Base-by-base conservation (phyloP, 2,888 invertebrate genomes). In the Rhodophaea formosa region DNA sequence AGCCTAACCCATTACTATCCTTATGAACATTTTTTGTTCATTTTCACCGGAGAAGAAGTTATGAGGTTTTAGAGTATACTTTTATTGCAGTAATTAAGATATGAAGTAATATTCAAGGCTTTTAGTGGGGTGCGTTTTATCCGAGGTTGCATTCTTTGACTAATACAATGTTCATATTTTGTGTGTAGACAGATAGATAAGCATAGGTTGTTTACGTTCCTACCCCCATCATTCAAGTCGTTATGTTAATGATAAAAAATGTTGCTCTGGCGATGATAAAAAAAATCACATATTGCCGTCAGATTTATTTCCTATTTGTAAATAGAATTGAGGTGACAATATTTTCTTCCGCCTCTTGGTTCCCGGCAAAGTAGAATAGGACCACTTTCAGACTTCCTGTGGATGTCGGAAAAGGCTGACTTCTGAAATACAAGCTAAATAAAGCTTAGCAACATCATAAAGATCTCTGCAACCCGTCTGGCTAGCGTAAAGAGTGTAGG, bases 1-100 rank as follows among this genome's bases (percentile, higher is more conserved):
- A 71, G 69, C 71, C 70, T 74, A 70, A 74, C 73, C 74, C 73
- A 63, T 67, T 64, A 61, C 72, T 75, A 82, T 82, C 82, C 78
- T 77, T 82, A 82, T 80, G 75, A 80, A 79, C 74, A 78, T 82
- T 87, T 86, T 86, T 84, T 80, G 77, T 80, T 67, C 66, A 72
- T 82, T 85, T 86, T 85, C 80, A 82, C 79, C 76, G 72, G 68
- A 73, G 72, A 77, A 79, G 77, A 80, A 84, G 77, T 82, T 84
- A 86, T 86, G 82, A 82, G 85, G 77, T 81, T 86, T 78, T 79
- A 79, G 78, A 76, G 78, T 81, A 82, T 84, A 79, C 78, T 83
- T 87, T 88, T 89, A 89, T 88, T 86, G 80, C 77, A 77, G 88
- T 82, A 84, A 87, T 89, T 88, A 82, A 90, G 89, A 90, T 90